These are phyloP conservation scores for Drosophila birchii DNA, from an alignment of 2,888 invertebrate species.

Conservation along the genomic window DNA sequence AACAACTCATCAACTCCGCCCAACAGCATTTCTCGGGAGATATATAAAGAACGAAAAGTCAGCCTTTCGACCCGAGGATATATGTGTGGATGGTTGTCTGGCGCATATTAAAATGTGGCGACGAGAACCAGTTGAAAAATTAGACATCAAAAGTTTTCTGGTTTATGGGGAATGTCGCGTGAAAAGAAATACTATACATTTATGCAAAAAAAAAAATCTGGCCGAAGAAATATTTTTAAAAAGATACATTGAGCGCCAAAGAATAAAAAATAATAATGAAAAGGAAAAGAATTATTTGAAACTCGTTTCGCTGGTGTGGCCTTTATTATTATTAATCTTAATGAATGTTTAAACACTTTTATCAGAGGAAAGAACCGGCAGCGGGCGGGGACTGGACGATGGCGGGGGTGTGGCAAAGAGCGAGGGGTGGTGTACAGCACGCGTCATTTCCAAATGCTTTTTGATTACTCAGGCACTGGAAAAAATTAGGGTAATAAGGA, in stretches of 20 bases:
- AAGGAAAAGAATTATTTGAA: slow-evolving; percentile 55
- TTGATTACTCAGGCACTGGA: slow-evolving; percentile 20
- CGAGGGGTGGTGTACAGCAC: slow-evolving; percentile 54
- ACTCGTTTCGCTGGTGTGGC: slow-evolving; percentile 61
- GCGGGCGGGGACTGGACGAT: slow-evolving; percentile 1
- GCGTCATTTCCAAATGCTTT: slow-evolving; percentile 69
- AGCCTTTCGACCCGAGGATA: slow-evolving; percentile 38
- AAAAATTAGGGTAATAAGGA: not conserved
- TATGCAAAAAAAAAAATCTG: slow-evolving; percentile 39
- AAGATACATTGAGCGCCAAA: slow-evolving; percentile 24
- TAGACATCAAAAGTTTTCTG: slow-evolving; percentile 51
- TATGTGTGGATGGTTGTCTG: slow-evolving; percentile 41
- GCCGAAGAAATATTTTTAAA: slow-evolving; percentile 35
- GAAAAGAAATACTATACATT: slow-evolving; percentile 45
- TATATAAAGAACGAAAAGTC: slow-evolving; percentile 30
- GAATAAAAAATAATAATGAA: not conserved
- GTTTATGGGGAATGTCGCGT: slow-evolving; percentile 66
- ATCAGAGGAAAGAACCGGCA: slow-evolving; percentile 57
- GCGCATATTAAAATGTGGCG: slow-evolving; percentile 60
- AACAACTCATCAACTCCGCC: slow-evolving; percentile 47
- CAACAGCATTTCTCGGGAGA: slow-evolving; percentile 20
- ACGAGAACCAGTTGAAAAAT: slow-evolving; percentile 68
- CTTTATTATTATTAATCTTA: slow-evolving; percentile 77
- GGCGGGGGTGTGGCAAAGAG: slow-evolving; percentile 14
- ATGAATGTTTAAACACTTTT: slow-evolving; percentile 81